Evolutionary conservation across 2,113 vertebrate genomes (phyloP).

Genomic region (Sander lucioperca): DNA sequence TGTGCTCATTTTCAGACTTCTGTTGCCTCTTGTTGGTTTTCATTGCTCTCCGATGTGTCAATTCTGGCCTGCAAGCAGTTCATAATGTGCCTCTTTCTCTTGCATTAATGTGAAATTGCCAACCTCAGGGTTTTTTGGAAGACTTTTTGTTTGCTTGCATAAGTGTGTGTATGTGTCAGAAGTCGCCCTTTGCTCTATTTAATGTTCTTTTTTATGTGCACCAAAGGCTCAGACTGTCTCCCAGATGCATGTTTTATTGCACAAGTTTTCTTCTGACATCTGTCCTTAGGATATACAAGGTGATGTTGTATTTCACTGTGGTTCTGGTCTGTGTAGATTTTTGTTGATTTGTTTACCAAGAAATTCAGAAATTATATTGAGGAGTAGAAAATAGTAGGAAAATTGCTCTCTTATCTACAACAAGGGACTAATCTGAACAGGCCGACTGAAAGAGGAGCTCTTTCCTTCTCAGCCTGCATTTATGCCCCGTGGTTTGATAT

Average conservation of each 20-base stretch:
- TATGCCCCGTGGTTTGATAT: too few relatives aligned
- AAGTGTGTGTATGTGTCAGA: not conserved
- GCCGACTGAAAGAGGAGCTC: not conserved
- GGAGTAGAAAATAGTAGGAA: not conserved
- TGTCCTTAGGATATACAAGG: not conserved
- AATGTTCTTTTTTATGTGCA: not conserved
- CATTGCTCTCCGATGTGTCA: conserved; percentile 2
- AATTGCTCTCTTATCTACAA: not conserved
- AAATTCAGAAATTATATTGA: not conserved
- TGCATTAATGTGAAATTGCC: not conserved
- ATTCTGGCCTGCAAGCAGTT: not conserved
- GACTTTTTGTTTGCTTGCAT: not conserved
- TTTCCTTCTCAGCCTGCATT: not conserved
- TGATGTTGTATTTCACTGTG: not conserved
- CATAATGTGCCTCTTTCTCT: not conserved
- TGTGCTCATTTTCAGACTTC: not conserved
- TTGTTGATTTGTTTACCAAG: not conserved
- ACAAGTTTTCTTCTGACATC: not conserved
- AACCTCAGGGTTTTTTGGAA: not conserved
- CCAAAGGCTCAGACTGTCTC: not conserved
- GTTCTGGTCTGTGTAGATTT: not conserved
- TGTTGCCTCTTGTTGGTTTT: conserved; percentile 4
- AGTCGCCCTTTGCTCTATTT: not conserved
- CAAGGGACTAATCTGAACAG: not conserved
- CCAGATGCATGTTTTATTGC: not conserved